Base-by-base conservation (phyloP, 2,113 vertebrate species). In the Lampris megalopsis region DNA sequence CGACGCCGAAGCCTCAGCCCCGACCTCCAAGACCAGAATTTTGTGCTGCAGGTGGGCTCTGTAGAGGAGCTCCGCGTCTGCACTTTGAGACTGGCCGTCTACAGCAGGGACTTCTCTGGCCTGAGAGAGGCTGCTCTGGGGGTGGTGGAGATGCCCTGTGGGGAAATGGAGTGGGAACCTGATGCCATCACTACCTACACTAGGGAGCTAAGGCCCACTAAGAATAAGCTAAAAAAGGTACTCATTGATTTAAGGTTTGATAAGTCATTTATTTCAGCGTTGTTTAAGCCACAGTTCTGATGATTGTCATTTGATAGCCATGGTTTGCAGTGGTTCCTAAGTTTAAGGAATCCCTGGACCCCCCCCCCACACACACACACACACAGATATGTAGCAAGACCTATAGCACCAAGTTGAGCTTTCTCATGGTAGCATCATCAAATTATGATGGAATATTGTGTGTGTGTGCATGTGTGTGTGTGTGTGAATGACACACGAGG, bases 181-280 rank as follows among this genome's bases (percentile, higher is more conserved):
- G 77, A 88, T 4, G 78, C 9, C 1, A 70, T 92, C 41, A 79
- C 77, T 6, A 86, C 84, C 77, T 94, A 91, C 75, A 92, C 74
- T 35, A 91, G 80, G 72, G 91, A 95, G 63, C 90, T 96, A 56
- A 90, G 56, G 0, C 83, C 91, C 37, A 80, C 87, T 2, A 95
- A 93, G 79, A 89, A 52, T 81, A 94, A 93, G 73, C 76, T 94
- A 37, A 93, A 92, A 75, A 95, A 97, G 95, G 95, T 96, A 87
- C 0, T 45, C 2, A 3, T 9, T 24, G 24, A 53, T 13, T 13
- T 4, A 1, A 11, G 42, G 0, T 24, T 60, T 68, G 9, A 4
- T 72, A 3, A 47, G 56, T 62, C 0, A 5, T 65, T 61, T 63
- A 52, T 52, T 52, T 24, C 24, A 24, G 24, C 24, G 24, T 24